Evolutionary conservation across 2,113 vertebrate species (phyloP), one percentile per base, ranked within the genome.

Genomic region (Petrocephalus zakoni): DNA sequence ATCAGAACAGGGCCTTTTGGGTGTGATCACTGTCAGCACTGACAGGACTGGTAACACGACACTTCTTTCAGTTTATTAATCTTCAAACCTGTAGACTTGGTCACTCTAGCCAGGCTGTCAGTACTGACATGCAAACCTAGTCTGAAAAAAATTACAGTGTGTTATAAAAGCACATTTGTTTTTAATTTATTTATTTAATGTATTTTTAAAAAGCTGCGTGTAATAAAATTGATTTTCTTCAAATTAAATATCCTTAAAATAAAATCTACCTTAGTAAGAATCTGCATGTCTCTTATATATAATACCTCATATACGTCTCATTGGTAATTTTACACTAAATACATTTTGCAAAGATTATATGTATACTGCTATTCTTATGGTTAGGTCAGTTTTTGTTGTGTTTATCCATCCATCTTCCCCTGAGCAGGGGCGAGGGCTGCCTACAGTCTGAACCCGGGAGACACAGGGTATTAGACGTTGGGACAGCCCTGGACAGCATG

Each of bases 401-500:
- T 75, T 75, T 29, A 34, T 61, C 22, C 8, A 22, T 61, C 56
- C 56, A 89, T 90, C 90, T 87, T 89, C 90, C 85, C 56, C 25
- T 17, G 29, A 75, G 68, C 34, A 37, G 68, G 29, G 68, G 6
- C 34, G 34, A 2, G 5, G 68, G 68, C 11, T 13, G 29, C 68
- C 68, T 19, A 19, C 13, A 37, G 25, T 42, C 72, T n/a, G 22
- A 89, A 42, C 91, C 90, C 58, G 91, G 91, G 92, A 13, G 2
- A 55, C 15, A 17, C 92, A 91, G 89, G 78, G 55, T 84, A 89
- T 29, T 2, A 29, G 25, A n/a, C 25, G 11, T 11, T 5, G 25
- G n/a, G 11, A 89, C 29, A 34, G 29, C 72, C 15, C 34, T 42
- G 34, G 15, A 19, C 72, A 19, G 68, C 13, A 19, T 19, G 68